Base-by-base conservation (phyloP, 2,113 vertebrate species). In the Marmota monax region DNA sequence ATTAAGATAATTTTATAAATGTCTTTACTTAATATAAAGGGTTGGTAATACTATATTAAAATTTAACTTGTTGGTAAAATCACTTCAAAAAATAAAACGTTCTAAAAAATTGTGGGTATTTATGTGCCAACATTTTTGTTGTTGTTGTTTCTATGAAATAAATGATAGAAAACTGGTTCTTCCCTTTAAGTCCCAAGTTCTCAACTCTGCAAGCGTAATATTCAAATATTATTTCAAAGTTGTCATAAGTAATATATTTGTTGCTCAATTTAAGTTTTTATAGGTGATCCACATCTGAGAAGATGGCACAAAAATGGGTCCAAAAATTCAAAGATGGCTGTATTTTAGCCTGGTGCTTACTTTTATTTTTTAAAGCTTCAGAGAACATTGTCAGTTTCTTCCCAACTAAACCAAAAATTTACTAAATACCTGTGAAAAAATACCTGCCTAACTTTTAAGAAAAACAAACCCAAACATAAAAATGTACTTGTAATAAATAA, bases 391-490 rank as follows among this genome's bases (percentile, higher is more conserved):
- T 65, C 58, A 25, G 29, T 85, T 89, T 93, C 53, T 78, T 78
- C 25, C 12, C 20, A 92, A 92, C 37, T 85, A 97, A 45, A 84
- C 20, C 32, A 96, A 10, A 17, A 80, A 65, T 92, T 88, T 72
- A 94, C n/a, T 90, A 94, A 95, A 85, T 80, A 95, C 74, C 34
- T 85, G 51, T 58, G n/a, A 90, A 92, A 92, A 73, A 73, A 82
- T 1, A 85, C 84, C 7, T 88, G 45, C 45, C 70, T 85, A 92
- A 73, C 20, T 63, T 92, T 84, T 6, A 48, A 87, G 39, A 88
- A 89, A 97, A 92, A 88, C 39, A 95, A 96, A 94, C 48, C 83
- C 70, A 87, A 95, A 94, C 20, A 94, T 58, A 37, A 88, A 93
- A 94, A 86, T 88, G 32, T 94, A 92, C 34, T 83, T 84, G 6